These are phyloP conservation scores for Meganola albula DNA, from an alignment of 2,888 invertebrate species.

Conservation along the genomic window DNA sequence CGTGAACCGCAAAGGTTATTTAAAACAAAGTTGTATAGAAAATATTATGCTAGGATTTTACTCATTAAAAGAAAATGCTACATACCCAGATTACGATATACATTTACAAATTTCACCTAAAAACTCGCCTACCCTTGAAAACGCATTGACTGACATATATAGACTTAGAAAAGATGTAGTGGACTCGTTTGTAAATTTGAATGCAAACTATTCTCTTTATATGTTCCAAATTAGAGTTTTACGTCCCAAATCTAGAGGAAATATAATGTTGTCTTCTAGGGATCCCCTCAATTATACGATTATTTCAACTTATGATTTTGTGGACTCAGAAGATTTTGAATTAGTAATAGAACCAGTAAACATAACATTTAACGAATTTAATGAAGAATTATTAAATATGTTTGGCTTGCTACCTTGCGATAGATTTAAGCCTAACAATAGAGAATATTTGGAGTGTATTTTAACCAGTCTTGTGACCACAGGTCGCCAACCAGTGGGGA, in stretches of 20 bases:
- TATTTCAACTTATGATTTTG: constrained; percentile 62
- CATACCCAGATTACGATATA: constrained; percentile 43
- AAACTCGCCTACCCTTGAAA: constrained; percentile 41
- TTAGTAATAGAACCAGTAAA: constrained; percentile 37
- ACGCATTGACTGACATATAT: constrained; percentile 1
- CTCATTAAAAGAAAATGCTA: constrained; percentile 35
- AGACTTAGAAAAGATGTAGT: constrained; percentile 34
- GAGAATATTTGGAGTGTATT: constrained; percentile 45
- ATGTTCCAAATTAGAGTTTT: constrained; percentile 50
- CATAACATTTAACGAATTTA: constrained; percentile 8
- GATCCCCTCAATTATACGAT: constrained; percentile 70
- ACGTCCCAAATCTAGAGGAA: constrained; percentile 74
- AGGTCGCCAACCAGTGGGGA: constrained; percentile 84
- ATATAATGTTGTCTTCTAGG: constrained; percentile 70
- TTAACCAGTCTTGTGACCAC: constrained; percentile 58
- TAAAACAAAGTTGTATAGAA: constrained; percentile 65
- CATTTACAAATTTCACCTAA: constrained; percentile 35
- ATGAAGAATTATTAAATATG: constrained; percentile 30
- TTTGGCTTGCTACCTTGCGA: constrained; percentile 40
- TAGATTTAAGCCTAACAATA: constrained; percentile 30
- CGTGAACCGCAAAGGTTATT: constrained; percentile 59
- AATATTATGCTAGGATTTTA: constrained; percentile 67
- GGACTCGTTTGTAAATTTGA: constrained; percentile 34
- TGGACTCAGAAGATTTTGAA: constrained; percentile 72
- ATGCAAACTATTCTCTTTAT: constrained; percentile 41